Evolutionary conservation across 2,113 vertebrate genomes (phyloP).

Genomic region (Cinclus mexicanus): DNA sequence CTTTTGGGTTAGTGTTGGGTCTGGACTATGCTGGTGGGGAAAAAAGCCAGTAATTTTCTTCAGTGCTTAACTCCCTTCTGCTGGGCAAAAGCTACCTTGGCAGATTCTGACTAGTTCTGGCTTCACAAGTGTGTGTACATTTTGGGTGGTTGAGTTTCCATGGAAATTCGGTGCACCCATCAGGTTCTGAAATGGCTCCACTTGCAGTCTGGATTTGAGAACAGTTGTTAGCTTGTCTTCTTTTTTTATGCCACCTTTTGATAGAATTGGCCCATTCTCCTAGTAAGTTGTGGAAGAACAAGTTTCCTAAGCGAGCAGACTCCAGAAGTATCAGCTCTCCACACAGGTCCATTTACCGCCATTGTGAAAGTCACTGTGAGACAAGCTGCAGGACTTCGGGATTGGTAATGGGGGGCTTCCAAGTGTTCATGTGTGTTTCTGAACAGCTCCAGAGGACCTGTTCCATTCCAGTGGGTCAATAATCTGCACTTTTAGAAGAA

Average conservation of each 20-base stretch:
- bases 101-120: constrained; percentile 7
- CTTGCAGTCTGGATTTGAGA: not conserved
- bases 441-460: not conserved
- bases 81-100: not conserved
- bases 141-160: constrained; percentile 47
- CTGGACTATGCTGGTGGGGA: not conserved
- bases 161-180: constrained; percentile 34
- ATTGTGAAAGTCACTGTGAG: not conserved
- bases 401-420: not conserved
- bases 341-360: not conserved
- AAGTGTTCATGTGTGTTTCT: not conserved
- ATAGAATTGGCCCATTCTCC: not conserved
- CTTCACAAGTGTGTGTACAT: not conserved
- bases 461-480: not conserved
- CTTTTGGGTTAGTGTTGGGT: not conserved
- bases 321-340: not conserved
- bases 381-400: not conserved
- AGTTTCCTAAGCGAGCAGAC: not conserved
- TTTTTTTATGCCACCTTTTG: not conserved
- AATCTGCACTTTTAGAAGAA: not conserved
- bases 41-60: not conserved
- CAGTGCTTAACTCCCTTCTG: not conserved
- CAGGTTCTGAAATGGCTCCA: not conserved
- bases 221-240: not conserved
- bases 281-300: not conserved